Base-by-base conservation (phyloP, 2,797 vertebrate species). In the Propithecus deckenii region DNA sequence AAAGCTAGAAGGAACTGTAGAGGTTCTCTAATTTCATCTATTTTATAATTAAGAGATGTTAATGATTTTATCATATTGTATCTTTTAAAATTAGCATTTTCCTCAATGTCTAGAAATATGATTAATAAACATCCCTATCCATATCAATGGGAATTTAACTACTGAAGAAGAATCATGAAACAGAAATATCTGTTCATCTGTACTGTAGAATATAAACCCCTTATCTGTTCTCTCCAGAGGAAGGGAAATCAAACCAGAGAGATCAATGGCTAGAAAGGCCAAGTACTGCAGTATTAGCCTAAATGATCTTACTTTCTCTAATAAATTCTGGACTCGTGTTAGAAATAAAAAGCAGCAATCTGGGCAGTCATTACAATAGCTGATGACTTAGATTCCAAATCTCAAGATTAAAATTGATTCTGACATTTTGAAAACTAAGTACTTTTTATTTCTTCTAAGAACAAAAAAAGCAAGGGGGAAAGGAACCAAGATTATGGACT, bases 81-180 rank as follows among this genome's bases (percentile, higher is more conserved):
- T 81, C 52, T 69, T 84, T 96, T 59, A 23, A 81, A 96, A 59
- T 55, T 95, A 86, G 63, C 48, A 55, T 48, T 78, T 84, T 93
- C 50, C 61, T 94, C 46, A 71, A 74, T 25, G 20, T 83, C 74
- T 71, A 94, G 50, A 95, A 95, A 63, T 57, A 93, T 35, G n/a
- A 85, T 30, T 80, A 83, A 93, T 63, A 94, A 95, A 43, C 25
- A 96, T 71, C 41, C 48, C 59, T 65, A 57, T 15, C 55, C 25
- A 43, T 13, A 87, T 65, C 35, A 86, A 86, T 30, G 5, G 17
- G 61, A 96, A 78, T 79, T 78, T 74, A 92, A 89, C 74, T 69
- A 93, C 63, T 30, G 83, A 93, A 92, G 38, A 83, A 88, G 5
- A 97, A 84, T 20, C 63, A 92, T 32, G 9, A 92, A 92, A 94